phyloP scores from a whole-genome alignment of 2,113 vertebrate species.

The rabbit (Oryctolagus cuniculus) region DNA sequence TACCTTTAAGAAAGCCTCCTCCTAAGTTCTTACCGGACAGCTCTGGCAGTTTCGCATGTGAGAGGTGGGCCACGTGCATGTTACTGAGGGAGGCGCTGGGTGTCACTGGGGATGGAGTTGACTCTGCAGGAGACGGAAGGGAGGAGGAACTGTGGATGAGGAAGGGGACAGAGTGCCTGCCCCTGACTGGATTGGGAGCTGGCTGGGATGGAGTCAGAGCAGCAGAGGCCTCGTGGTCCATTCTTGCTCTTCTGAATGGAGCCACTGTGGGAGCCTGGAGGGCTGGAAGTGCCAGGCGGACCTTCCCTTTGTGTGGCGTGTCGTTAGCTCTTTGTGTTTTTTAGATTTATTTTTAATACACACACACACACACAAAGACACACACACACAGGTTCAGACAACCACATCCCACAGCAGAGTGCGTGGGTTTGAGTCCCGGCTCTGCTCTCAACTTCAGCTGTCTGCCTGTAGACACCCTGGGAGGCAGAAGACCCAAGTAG shows the following conservation, averaged over 20 bases:
- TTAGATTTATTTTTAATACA: too few relatives aligned
- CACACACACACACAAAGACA: too few relatives aligned
- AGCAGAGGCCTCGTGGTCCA: not conserved
- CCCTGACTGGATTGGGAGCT: not conserved
- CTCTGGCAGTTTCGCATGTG: not conserved
- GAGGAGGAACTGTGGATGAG: not conserved
- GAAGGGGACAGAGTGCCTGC: not conserved
- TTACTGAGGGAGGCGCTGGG: not conserved
- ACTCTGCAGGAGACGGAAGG: slow-evolving; percentile 9
- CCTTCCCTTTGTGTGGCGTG: not conserved
- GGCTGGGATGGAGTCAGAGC: not conserved
- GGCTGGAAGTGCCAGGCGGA: not conserved
- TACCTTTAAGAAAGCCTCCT: not conserved
- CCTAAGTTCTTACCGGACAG: not conserved
- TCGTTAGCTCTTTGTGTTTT: not conserved
- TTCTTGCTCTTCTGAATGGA: not conserved
- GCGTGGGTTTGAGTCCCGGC: too few relatives aligned
- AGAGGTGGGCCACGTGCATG: not conserved
- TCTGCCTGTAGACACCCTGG: too few relatives aligned
- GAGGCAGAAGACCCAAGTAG: too few relatives aligned
- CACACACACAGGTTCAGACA: too few relatives aligned
- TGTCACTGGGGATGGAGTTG: not conserved
- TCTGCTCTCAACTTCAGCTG: too few relatives aligned
- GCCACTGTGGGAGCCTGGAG: not conserved
- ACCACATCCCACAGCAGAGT: too few relatives aligned